Conservation (phyloP, 2,888 invertebrate genomes). For the Keiferia lycopersicella region DNA sequence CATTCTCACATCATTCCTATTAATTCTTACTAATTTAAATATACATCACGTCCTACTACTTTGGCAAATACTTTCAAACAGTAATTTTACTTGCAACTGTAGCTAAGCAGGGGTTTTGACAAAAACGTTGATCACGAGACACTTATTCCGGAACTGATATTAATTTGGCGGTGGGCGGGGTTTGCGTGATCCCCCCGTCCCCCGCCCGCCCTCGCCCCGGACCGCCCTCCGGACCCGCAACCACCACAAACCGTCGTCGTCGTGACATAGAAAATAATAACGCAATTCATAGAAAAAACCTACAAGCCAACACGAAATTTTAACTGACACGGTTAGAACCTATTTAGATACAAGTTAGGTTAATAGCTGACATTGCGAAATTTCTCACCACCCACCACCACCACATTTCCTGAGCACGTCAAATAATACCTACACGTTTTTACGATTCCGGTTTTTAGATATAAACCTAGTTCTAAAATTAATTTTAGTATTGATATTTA, state of each 20-base stretch:
- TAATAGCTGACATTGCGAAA: too few relatives aligned
- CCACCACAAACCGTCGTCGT: background rate
- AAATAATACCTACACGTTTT: too few relatives aligned
- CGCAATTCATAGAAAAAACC: background rate
- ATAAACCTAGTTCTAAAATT: too few relatives aligned
- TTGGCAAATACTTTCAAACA: background rate
- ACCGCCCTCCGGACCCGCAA: background rate
- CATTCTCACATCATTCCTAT: background rate
- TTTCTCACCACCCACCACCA: too few relatives aligned
- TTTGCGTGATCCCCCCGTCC: slow-evolving; percentile 53
- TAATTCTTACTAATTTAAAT: too few relatives aligned
- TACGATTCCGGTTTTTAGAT: too few relatives aligned
- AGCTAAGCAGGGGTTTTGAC: slow-evolving; percentile 40
- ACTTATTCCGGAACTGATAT: slow-evolving; percentile 74
- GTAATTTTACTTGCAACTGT: background rate
- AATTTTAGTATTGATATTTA: too few relatives aligned
- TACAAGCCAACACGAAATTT: background rate
- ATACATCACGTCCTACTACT: too few relatives aligned
- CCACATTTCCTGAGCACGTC: too few relatives aligned
- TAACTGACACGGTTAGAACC: background rate
- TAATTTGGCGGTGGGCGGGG: slow-evolving; percentile 66
- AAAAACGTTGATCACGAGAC: slow-evolving; percentile 62
- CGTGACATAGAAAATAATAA: slow-evolving; percentile 6
- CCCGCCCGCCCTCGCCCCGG: slow-evolving; percentile 41
- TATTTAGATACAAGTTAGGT: too few relatives aligned